Evolutionary conservation across 2,797 vertebrate genomes (phyloP), one percentile per base, ranked within the genome.

Genomic region (Pterois miles): DNA sequence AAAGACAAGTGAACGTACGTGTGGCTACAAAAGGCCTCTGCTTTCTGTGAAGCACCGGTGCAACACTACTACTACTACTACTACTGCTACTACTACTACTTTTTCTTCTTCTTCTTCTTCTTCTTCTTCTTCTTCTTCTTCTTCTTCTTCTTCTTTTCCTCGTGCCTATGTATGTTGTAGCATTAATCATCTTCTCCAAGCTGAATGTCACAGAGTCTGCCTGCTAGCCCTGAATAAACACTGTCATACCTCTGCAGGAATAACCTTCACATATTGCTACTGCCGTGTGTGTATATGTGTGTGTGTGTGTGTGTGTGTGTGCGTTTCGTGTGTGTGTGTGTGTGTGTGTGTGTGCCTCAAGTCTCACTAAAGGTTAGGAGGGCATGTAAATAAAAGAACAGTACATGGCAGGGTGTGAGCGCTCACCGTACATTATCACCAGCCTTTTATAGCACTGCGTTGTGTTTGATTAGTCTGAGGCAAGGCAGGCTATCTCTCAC

Each of bases 161-260:
- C 8, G 60, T 88, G 86, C 79, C 82, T 86, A 89, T 91, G 91
- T 92, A 90, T 92, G 89, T 89, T 89, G 81, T 86, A 75, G 88
- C 92, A 92, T 93, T 93, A 92, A 94, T 94, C 93, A 93, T 92
- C 86, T 91, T 88, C 89, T 81, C 74, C 84, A 16, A 57, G 89
- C 89, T 93, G 91, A 93, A 93, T 93, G 93, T 94, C 92, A 92
- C 82, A 83, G 75, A 89, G 83, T 87, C 85, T 88, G 80, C 88
- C 86, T 83, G 89, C 90, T 85, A 89, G 88, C 89, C 90, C 87
- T 93, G 89, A 93, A 93, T 93, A 94, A 94, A 94, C 93, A 94
- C 90, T 88, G 87, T 92, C 92, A 91, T 92, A 88, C 82, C 83
- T 90, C 89, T 77, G 80, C 90, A 90, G 89, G 90, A 91, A 91